Base-by-base conservation (phyloP, 2,888 invertebrate genomes). In the Dryocosmus kuriphilus region DNA sequence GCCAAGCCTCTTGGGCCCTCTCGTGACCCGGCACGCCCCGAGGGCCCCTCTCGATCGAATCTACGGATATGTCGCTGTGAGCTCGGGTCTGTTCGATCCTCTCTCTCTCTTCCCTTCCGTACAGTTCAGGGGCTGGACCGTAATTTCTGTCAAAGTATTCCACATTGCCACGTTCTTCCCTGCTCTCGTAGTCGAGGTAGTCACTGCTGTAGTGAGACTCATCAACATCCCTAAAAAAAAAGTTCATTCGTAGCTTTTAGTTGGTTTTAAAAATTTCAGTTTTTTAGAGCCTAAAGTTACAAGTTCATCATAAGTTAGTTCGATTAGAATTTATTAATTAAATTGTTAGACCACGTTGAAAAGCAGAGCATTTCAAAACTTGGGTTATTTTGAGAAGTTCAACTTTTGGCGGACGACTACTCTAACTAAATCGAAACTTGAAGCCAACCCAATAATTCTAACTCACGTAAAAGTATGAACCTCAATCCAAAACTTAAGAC, bases 61-160 rank as follows among this genome's bases (percentile, higher is more conserved):
- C 96, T 24, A 94, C 94, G 35, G 95, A 95, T 77, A 96, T 95
- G 87, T 96, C 95, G 88, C 95, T 95, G 81, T 95, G 93, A 1
- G 93, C 92, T 41, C 90, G 87, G 1, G 90, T 87, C 74, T 91
- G 90, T 46, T 91, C 91, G 7, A 87, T 84, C 76, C 88, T 83
- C 9, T 89, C 89, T 16, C 88, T 78, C 85, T 88, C 83, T 51
- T 85, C 85, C 14, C 90, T 83, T 0, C 84, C 88, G 78, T 91
- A 92, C 2, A 92, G 81, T 65, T 92, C 92, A n/a, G 92, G 92
- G 24, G 90, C 88, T 0, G 91, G 88, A 0, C 91, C 91, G 84
- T 92, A 92, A 80, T 90, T 91, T 55, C 92, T 88, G 7, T 90
- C 91, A 65, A 92, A 91, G 78, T 91, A 92, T 62, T 92, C 86